phyloP scores from a whole-genome alignment of 2,113 vertebrate species.

The Xerus inauris region DNA sequence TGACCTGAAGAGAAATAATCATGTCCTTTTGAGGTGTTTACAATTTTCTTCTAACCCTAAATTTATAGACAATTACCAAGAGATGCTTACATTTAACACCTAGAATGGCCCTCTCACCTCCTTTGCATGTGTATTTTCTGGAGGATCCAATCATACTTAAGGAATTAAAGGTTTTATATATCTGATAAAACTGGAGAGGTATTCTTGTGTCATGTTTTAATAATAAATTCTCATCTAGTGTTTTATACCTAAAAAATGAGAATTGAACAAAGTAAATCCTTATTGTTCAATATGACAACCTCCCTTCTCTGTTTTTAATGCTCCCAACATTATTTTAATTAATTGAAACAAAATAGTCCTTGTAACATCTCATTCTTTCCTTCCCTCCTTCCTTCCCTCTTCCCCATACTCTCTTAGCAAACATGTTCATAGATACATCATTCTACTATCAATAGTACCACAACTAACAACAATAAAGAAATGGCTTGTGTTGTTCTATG shows the following conservation, averaged over 20 bases:
- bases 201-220: not conserved
- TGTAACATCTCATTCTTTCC: not conserved
- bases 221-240: not conserved
- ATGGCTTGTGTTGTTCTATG: not conserved
- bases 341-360: not conserved
- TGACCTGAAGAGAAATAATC: conserved; percentile 28
- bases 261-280: not conserved
- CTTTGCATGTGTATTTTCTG: not conserved
- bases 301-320: not conserved
- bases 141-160: not conserved
- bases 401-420: not conserved
- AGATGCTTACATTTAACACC: not conserved
- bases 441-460: not conserved
- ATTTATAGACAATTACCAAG: not conserved
- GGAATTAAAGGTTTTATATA: not conserved
- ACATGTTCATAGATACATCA: not conserved
- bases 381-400: not conserved
- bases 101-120: not conserved
- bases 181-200: not conserved
- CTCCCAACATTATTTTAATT: not conserved
- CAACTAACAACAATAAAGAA: not conserved
- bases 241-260: not conserved
- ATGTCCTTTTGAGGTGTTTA: conserved; percentile 4
- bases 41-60: not conserved
- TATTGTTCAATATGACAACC: not conserved